A percentile compares a stretch with the other conserved stretches of the same genome.
Evolutionary conservation across 2,797 vertebrate genomes (phyloP).

Genomic region (Cottoperca gobio): DNA sequence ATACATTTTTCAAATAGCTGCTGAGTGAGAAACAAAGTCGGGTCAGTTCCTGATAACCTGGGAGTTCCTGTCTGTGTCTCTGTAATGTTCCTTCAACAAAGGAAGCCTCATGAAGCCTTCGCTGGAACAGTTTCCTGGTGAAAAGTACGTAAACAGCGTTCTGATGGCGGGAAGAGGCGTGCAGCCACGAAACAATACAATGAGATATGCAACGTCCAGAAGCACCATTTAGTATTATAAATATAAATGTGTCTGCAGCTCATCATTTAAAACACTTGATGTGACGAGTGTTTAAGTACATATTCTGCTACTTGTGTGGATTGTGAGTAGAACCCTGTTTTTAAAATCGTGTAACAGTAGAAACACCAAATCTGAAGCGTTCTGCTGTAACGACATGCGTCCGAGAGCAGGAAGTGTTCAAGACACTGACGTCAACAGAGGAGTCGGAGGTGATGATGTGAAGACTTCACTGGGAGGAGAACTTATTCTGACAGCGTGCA

Average conservation of each 20-base stretch:
- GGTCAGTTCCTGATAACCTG: background rate
- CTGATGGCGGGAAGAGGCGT: constrained; percentile 22
- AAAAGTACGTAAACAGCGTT: background rate
- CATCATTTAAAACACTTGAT: background rate
- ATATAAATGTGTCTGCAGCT: background rate
- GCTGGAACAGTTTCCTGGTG: constrained; percentile 45
- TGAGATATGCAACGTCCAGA: background rate
- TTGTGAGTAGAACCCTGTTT: too few species aligned
- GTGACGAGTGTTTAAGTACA: too few species aligned
- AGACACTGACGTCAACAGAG: too few species aligned
- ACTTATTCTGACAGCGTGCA: too few species aligned
- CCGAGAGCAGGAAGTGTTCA: too few species aligned
- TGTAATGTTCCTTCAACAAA: background rate
- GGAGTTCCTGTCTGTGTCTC: constrained; percentile 10
- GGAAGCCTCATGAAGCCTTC: constrained; percentile 37
- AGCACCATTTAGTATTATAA: too few species aligned
- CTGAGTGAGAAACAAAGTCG: background rate
- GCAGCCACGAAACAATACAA: background rate
- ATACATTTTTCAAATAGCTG: constrained; percentile 16
- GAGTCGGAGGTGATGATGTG: too few species aligned
- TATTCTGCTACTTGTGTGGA: too few species aligned
- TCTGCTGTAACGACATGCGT: too few species aligned
- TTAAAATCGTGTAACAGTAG: too few species aligned
- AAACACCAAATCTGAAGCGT: too few species aligned
- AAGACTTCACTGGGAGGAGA: too few species aligned